phyloP scores from a whole-genome alignment of 2,113 vertebrate species.

The Equus przewalskii region DNA sequence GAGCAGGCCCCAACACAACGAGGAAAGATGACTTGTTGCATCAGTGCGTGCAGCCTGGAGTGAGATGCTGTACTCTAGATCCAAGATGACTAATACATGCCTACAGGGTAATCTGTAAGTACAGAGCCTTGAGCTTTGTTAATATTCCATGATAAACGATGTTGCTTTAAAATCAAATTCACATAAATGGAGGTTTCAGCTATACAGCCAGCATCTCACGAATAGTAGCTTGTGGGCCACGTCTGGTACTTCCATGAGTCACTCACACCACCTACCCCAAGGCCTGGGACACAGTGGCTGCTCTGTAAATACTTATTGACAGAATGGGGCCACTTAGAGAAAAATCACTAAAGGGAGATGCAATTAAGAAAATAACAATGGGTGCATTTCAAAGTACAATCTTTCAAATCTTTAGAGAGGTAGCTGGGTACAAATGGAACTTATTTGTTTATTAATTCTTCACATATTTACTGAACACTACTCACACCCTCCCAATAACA shows the following conservation, averaged over 20 bases:
- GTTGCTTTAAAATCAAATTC: conserved; percentile 22
- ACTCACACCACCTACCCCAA: background rate
- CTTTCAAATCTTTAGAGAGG: conserved; percentile 16
- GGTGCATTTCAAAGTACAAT: background rate
- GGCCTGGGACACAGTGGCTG: background rate
- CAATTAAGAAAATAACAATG: background rate
- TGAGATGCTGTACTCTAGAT: background rate
- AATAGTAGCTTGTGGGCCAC: background rate
- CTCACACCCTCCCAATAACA: background rate
- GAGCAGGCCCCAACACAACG: too few species aligned
- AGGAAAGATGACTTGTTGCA: background rate
- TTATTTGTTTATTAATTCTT: background rate
- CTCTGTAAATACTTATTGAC: background rate
- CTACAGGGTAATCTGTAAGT: background rate
- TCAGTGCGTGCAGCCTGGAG: background rate
- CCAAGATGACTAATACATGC: background rate
- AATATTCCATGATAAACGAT: background rate
- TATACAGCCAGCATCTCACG: background rate
- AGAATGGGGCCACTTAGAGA: background rate
- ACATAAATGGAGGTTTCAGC: background rate
- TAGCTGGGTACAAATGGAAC: background rate
- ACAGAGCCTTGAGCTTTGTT: background rate
- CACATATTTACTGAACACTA: conserved; percentile 13
- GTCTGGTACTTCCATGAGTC: background rate
- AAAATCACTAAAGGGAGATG: background rate